A percentile compares a stretch with the other conserved stretches of the same genome.
Evolutionary conservation across 2,797 vertebrate species (phyloP).

Genomic region (Spheniscus humboldti): DNA sequence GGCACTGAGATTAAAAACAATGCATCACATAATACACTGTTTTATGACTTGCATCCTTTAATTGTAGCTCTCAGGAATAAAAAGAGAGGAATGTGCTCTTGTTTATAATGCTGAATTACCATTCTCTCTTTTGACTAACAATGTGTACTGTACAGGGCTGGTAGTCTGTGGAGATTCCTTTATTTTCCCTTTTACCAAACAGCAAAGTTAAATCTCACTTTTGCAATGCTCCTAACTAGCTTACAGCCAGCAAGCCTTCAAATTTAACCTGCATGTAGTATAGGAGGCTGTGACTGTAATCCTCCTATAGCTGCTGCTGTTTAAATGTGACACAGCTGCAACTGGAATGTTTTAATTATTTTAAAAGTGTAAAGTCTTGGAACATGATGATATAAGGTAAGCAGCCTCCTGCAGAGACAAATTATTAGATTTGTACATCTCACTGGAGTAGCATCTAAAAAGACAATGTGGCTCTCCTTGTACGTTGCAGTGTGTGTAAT

Average conservation of each 20-base stretch:
- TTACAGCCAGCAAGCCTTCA: neutral
- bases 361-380: constrained; percentile 7
- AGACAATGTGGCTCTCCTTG: neutral
- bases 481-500: neutral
- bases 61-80: constrained; percentile 76
- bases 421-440: constrained; percentile 28
- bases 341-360: constrained; percentile 47
- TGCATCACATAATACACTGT: constrained; percentile 66
- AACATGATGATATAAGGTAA: neutral
- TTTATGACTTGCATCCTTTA: constrained; percentile 72
- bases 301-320: neutral
- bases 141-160: neutral
- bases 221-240: neutral
- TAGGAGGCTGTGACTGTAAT: neutral
- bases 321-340: neutral
- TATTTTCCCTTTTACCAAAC: neutral
- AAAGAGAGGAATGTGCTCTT: constrained; percentile 34
- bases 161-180: neutral
- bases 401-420: neutral
- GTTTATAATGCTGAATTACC: constrained; percentile 38
- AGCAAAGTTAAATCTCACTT: constrained; percentile 23
- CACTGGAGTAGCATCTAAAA: neutral
- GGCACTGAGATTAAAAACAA: constrained; percentile 75
- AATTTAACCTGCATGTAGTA: neutral
- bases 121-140: constrained; percentile 57